Evolutionary conservation across 2,113 vertebrate genomes (phyloP), one percentile per base, ranked within the genome.

Genomic region (Neomonachus schauinslandi): DNA sequence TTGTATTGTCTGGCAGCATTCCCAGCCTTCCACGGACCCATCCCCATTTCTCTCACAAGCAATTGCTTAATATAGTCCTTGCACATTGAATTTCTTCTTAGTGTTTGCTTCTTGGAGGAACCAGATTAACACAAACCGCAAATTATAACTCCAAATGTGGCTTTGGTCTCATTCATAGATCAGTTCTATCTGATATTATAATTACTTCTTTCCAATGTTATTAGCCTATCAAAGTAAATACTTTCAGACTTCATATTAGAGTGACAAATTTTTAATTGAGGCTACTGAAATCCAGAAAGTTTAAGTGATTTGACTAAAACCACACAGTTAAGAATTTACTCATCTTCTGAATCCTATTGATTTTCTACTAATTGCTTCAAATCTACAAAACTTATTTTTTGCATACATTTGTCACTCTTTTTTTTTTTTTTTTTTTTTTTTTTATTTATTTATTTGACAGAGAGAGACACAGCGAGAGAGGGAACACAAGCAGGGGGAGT

Each of bases 151-250:
- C 57, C 14, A 77, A 72, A 65, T 67, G 21, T 94, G 36, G 76
- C 31, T 81, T 63, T 15, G 36, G 15, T 85, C 53, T 95, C 53
- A 79, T 87, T 95, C 67, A 55, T 65, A 89, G 59, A 67, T 79
- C n/a, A 65, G 33, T 53, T 82, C 67, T 63, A 94, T 63, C 21
- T 21, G 72, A 83, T 89, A 83, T 53, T 21, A 82, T 89, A 65
- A 89, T 89, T 63, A 89, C 18, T 57, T 91, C 11, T 67, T 71
- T 76, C 14, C 74, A 63, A 33, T 79, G 14, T 87, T 88, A 87
- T 87, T 87, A 95, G 19, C 15, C 49, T 93, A 95, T 63, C 51
- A 72, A 57, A 86, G 88, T 82, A 91, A 88, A 74, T 82, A 55
- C n/a, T 76, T 94, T 82, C 28, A 87, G 53, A 57, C 5, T 89